Evolutionary conservation across 2,888 invertebrate genomes (phyloP), one percentile per base, ranked within the genome.

Genomic region (Phaedon cochleariae): DNA sequence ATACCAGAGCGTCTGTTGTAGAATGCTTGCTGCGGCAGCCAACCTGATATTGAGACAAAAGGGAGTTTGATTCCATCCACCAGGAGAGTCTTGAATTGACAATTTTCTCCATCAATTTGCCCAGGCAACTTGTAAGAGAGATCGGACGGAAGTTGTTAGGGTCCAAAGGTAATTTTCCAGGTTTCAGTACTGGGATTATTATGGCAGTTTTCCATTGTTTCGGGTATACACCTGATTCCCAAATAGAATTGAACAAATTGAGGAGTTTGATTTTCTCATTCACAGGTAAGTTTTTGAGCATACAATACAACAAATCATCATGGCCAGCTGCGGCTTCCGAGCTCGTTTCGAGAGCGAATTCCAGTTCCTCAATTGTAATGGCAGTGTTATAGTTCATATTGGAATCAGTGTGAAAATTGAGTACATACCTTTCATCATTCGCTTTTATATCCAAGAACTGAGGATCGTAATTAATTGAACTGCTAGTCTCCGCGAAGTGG

Each of bases 41-140:
- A 17, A 29, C 34, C 17, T 69, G 65, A 18, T 48, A 26, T 10
- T 7, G 5, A 1, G 54, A 22, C 15, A 59, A n/a, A 1, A 59
- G 10, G 5, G 9, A 29, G 12, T 65, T 59, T 5, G 9, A 26
- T 59, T 67, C 64, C 2, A 64, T 34, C 10, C 21, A 48, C 52
- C 64, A 64, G 5, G 49, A 12, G 1, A 68, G 49, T 9, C 51
- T 31, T 10, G 45, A 17, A 17, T 53, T 65, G 1, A 68, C 59
- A 37, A 68, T 67, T n/a, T 37, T 62, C 21, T 67, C 67, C 2
- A 69, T 26, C 1, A 59, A 3, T 58, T 67, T 69, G 1, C 62
- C 45, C 10, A 65, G 21, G 15, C 65, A 67, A 26, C 59, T 55
- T 0, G 59, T 65, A 3, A 68, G 41, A 17, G 21, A 49, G 15